Evolutionary conservation across 2,888 invertebrate genomes (phyloP), one percentile per base, ranked within the genome.

Genomic region (Aleiodes testaceus): DNA sequence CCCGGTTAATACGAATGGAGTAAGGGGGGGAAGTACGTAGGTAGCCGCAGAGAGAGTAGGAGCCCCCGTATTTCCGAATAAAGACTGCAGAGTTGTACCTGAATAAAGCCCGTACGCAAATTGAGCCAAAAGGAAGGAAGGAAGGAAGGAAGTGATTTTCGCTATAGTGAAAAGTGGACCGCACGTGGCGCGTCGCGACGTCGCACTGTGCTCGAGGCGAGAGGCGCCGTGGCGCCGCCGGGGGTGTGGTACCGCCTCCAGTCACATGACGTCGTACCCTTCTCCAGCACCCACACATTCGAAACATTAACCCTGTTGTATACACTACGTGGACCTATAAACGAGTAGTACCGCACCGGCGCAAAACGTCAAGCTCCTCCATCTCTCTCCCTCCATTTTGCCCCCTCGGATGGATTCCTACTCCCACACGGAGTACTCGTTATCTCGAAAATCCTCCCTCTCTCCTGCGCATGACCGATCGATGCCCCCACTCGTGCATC

Each of bases 121-220:
- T 65, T 45, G 59, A 59, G 22, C 7, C 7, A 44, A 52, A 71
- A 65, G 67, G 63, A 53, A 72, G 71, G 71, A 70, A 72, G 76
- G 74, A 78, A 77, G 79, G 78, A 78, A 78, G 81, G 79, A 77
- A 75, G 74, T 79, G 79, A 78, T 79, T 80, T 79, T 72, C 74
- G 76, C 78, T 78, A 79, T 77, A 77, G 78, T 30, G 53, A 45
- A 72, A 68, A 67, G 75, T 80, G 81, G 82, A 87, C 87, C 84
- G 86, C 87, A 87, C 87, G 86, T 87, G 87, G 87, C 84, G 85
- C 86, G 84, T 86, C 84, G 86, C 87, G 85, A 86, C 86, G 85
- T 86, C 87, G 86, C 86, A 87, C 87, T 87, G 86, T 82, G 87
- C 87, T 87, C 80, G 81, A 80, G 87, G 86, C 87, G 73, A 84